Base-by-base conservation (phyloP, 2,888 invertebrate species). In the Geotrupes spiniger region DNA sequence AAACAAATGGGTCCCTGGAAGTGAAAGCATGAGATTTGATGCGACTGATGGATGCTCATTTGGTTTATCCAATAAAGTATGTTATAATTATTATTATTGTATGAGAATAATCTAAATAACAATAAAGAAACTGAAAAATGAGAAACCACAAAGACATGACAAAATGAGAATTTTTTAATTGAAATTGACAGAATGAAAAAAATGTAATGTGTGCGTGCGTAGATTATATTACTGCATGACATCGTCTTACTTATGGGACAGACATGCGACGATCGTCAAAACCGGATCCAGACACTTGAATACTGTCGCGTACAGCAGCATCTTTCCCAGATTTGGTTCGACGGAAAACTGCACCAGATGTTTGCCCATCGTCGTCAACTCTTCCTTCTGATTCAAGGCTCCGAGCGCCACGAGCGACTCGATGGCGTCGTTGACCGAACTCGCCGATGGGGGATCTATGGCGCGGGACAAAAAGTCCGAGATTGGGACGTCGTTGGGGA, bases 211-310 rank as follows among this genome's bases (percentile, higher is more conserved):
- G n/a, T n/a, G n/a, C n/a, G n/a, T n/a, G n/a, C n/a, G n/a, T n/a
- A n/a, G n/a, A n/a, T n/a, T n/a, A n/a, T n/a, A n/a, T n/a, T n/a
- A n/a, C n/a, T n/a, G n/a, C n/a, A n/a, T n/a, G n/a, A n/a, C n/a
- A n/a, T n/a, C n/a, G n/a, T n/a, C 71, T 64, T 78, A 86, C 76
- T 81, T 82, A 66, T 85, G 82, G 0, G 93, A 87, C 57, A 96
- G 78, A 55, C 86, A 83, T 65, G 94, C 89, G 0, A 92, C 92
- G 29, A 99, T 87, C 1, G 95, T 95, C 45, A 94, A 74, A 21
- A 98, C 80, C 1, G 97, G 96, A 70, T 95, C 93, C 26, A 96
- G 75, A 70, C 98, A 99, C 69, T 92, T 91, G 57, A 96, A 81
- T 2, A 94, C 87, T 29, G 93, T 83, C 1, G 92, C 85, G 68